These are phyloP conservation scores for Choloepus didactylus DNA, from an alignment of 2,797 vertebrate species.

Conservation along the genomic window DNA sequence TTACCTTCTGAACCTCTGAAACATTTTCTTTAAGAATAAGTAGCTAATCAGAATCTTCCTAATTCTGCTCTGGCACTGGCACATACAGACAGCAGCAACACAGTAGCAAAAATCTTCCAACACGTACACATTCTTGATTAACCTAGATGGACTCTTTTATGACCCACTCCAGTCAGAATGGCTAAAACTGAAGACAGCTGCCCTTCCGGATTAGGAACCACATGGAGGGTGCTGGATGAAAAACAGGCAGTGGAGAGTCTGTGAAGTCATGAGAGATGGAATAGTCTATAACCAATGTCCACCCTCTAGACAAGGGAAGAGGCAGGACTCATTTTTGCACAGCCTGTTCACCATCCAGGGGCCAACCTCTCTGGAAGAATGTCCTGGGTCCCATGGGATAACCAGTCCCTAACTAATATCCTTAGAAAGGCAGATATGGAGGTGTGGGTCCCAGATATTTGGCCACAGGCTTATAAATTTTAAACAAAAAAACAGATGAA, in stretches of 20 bases:
- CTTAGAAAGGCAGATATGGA: conserved; percentile 35
- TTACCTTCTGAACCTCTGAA: background rate
- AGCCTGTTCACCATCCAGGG: conserved; percentile 48
- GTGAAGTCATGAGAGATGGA: conserved; percentile 29
- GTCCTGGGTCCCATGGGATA: conserved; percentile 25
- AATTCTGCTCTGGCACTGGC: conserved; percentile 21
- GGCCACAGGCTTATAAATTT: background rate
- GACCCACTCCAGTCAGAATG: background rate
- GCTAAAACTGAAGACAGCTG: conserved; percentile 12
- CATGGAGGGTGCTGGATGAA: conserved; percentile 1
- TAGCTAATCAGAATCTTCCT: conserved; percentile 17
- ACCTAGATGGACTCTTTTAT: background rate
- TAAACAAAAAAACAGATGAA: conserved; percentile 7
- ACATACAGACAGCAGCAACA: background rate
- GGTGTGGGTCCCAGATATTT: background rate
- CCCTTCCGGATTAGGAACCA: conserved; percentile 25
- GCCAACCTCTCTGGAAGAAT: conserved; percentile 41
- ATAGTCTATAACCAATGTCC: conserved; percentile 23
- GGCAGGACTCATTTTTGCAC: conserved; percentile 17
- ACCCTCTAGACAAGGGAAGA: conserved; percentile 27
- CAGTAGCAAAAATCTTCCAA: background rate
- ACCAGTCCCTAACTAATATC: background rate
- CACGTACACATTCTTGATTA: background rate
- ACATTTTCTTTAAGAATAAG: conserved; percentile 49
- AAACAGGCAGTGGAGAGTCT: conserved; percentile 48